Percentiles rank a stretch among this genome's conserved stretches.
phyloP scores from a whole-genome alignment of 2,113 vertebrate species.

The Polypterus bichir region DNA sequence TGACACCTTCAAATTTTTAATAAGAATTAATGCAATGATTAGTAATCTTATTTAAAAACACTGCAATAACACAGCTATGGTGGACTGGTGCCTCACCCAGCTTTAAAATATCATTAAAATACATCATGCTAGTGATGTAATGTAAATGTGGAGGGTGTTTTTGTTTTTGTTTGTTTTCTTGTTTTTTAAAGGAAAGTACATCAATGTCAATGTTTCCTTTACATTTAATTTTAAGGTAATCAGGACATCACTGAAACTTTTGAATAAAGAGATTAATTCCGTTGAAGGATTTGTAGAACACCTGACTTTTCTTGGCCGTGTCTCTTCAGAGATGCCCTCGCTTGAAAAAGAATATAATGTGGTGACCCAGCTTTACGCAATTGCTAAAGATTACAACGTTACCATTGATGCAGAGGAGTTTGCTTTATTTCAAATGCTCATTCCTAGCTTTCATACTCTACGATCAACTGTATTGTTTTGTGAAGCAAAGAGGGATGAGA shows the following conservation, averaged over 20 bases:
- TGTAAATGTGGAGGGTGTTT: too few relatives aligned
- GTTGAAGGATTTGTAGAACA: constrained; percentile 39
- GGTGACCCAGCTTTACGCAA: constrained; percentile 29
- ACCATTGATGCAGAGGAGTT: constrained; percentile 32
- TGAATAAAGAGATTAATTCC: constrained; percentile 25
- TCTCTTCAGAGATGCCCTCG: constrained; percentile 24
- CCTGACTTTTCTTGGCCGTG: constrained; percentile 30
- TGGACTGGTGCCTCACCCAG: too few relatives aligned
- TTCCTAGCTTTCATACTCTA: constrained; percentile 31
- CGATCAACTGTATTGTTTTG: constrained; percentile 30
- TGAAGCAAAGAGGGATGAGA: constrained; percentile 24
- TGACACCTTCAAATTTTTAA: too few relatives aligned
- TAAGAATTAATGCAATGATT: too few relatives aligned
- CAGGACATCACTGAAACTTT: constrained; percentile 23
- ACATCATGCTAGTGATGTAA: too few relatives aligned
- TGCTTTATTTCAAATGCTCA: constrained; percentile 30
- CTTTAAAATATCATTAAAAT: too few relatives aligned
- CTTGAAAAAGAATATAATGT: constrained; percentile 28
- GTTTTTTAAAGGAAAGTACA: too few relatives aligned
- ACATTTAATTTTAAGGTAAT: constrained; percentile 28
- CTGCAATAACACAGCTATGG: too few relatives aligned
- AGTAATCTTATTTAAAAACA: too few relatives aligned
- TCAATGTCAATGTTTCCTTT: too few relatives aligned
- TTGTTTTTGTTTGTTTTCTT: too few relatives aligned
- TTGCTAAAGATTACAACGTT: constrained; percentile 30